A percentile compares a stretch with the other conserved stretches of the same genome.
Conservation (phyloP, 2,888 invertebrate species). For the Hypercompe scribonia region DNA sequence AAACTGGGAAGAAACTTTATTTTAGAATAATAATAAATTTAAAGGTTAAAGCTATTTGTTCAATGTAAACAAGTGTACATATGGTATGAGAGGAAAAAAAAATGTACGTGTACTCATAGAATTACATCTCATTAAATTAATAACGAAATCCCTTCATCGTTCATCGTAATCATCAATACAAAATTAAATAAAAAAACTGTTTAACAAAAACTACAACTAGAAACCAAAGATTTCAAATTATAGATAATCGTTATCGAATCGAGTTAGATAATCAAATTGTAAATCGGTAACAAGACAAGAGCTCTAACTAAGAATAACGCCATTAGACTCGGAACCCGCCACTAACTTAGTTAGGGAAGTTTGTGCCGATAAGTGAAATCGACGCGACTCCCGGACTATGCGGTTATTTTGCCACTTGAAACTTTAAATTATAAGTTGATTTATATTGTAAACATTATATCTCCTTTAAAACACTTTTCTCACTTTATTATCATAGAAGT, state of each 20-base stretch:
- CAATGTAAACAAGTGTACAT: neutral
- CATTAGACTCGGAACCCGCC: constrained; percentile 67
- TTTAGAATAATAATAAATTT: constrained; percentile 25
- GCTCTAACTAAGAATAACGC: constrained; percentile 69
- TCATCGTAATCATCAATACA: neutral
- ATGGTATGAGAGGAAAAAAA: neutral
- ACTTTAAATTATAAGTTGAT: constrained; percentile 48
- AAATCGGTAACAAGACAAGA: constrained; percentile 72
- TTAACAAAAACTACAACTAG: constrained; percentile 8
- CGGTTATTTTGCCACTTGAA: constrained; percentile 51
- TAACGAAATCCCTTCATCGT: neutral
- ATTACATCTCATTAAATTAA: neutral
- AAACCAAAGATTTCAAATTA: constrained; percentile 20
- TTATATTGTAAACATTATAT: constrained; percentile 28
- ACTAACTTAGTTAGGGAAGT: constrained; percentile 73
- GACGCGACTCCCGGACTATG: constrained; percentile 60
- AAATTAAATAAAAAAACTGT: neutral
- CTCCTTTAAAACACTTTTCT: neutral
- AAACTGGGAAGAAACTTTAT: constrained; percentile 24
- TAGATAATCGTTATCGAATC: constrained; percentile 57
- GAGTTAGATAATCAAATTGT: constrained; percentile 64
- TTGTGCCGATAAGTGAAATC: constrained; percentile 75
- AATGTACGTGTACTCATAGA: neutral
- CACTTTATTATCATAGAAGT: neutral
- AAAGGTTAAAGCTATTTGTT: constrained; percentile 8